Evolutionary conservation across 2,113 vertebrate species (phyloP), one percentile per base, ranked within the genome.

Genomic region (Vidua macroura): DNA sequence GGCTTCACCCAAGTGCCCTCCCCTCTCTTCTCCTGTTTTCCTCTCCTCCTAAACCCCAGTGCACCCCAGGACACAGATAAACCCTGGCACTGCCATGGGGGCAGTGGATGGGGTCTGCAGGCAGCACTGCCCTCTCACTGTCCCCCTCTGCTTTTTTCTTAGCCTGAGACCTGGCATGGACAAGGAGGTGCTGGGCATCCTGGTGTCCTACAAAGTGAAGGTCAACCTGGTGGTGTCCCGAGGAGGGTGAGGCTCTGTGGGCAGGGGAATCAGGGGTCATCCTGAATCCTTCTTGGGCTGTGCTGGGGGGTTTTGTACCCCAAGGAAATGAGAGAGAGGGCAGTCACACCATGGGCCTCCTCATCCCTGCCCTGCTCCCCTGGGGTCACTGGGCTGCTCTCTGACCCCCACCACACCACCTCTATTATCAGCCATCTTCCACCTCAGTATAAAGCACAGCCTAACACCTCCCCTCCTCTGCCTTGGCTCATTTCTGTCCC

Each of bases 151-250:
- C 83, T 66, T 94, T 64, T 44, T 66, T 86, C 77, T 46, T 94
- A 99, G 99, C 68, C 96, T 99, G 96, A 97, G 96, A 82, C 74
- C 96, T 0, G 98, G 98, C 46, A 83, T 98, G 93, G 97, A 98
- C 62, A 99, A 98, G 95, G 98, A 99, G 46, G 97, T 99, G 60
- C 96, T 98, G 92, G 98, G 98, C 95, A 98, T 99, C 79, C 46
- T 99, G 70, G 96, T 99, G 56, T 98, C 98, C 95, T 99, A 99
- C 97, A 99, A 98, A 98, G 97, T 99, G 88, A 99, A 98, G 96
- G 98, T 99, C 92, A 98, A 97, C 87, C 91, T 99, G 43, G 67
- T 98, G 91, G 97, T 98, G 68, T 98, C 98, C 23, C 83, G 98
- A 85, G 98, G 98, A 95, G 98, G 98, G 98, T 98, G 84, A 96